These are phyloP conservation scores for Neoascia interrupta DNA, from an alignment of 2,888 invertebrate genomes.

Conservation along the genomic window DNA sequence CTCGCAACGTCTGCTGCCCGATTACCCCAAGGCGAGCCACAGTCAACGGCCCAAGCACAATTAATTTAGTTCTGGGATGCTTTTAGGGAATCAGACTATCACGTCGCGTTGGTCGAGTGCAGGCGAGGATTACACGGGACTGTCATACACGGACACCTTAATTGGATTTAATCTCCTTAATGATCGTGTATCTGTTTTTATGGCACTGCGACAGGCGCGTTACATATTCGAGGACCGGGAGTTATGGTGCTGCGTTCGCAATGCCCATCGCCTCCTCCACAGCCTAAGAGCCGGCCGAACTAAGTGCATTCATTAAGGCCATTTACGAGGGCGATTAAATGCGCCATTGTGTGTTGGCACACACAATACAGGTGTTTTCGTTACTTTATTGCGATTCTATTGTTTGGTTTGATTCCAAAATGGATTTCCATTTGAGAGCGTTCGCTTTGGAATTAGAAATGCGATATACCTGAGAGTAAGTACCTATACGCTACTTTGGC, in stretches of 20 bases:
- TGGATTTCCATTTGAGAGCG: too few relatives aligned
- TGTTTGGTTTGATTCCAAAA: too few relatives aligned
- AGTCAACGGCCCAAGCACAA: constrained; percentile 7
- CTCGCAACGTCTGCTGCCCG: constrained; percentile 60
- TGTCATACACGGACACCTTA: constrained; percentile 41
- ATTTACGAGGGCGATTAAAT: constrained; percentile 55
- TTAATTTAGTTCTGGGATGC: constrained; percentile 25
- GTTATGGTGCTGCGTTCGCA: constrained; percentile 17
- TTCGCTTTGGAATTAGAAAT: too few relatives aligned
- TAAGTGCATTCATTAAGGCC: constrained; percentile 59
- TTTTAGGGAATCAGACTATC: constrained; percentile 1
- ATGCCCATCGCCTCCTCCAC: background rate
- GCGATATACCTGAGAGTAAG: too few relatives aligned
- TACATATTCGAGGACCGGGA: background rate
- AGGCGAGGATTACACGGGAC: constrained; percentile 25
- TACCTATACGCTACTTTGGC: too few relatives aligned
- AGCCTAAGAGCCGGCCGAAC: too few relatives aligned
- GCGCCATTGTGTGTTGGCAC: too few relatives aligned
- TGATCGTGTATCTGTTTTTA: constrained; percentile 26
- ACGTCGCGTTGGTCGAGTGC: too few relatives aligned
- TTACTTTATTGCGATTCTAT: too few relatives aligned
- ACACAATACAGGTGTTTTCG: too few relatives aligned
- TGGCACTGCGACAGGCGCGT: background rate
- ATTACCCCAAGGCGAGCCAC: constrained; percentile 51
- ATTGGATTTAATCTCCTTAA: constrained; percentile 59